Evolutionary conservation across 2,888 invertebrate species (phyloP), one percentile per base, ranked within the genome.

Genomic region (Chymomyza fuscimana): DNA sequence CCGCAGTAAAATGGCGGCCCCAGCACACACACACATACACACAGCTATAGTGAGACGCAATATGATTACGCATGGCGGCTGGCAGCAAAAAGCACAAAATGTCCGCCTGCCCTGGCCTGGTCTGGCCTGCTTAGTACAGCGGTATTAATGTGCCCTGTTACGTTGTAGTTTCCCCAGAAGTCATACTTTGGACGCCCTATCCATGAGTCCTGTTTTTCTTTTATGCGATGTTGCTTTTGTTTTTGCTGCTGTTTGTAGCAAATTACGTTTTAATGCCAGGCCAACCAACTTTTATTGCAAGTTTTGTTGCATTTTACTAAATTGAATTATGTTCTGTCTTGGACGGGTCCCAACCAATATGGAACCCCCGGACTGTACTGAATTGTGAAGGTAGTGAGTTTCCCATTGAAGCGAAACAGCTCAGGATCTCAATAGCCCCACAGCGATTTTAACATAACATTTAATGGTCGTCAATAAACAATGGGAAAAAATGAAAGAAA

Each of bases 291-390:
- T 87, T 73, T 83, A 84, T 80, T 82, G 79, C 82, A 78, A 78
- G 72, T 77, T 82, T 86, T 83, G 81, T 75, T 86, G 87, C 82
- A 82, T 82, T 77, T 78, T 63, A 61, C 76, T 75, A 81, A 85
- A 85, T 87, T 87, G 77, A 86, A 86, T 80, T 78, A 82, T 75
- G 76, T 70, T 69, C 77, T 6, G 54, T n/a, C 16, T 22, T 54
- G 54, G 54, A 51, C 58, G 68, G 70, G 22, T 16, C 22, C 63
- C 36, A 7, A 25, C 9, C 25, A 32, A 50, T 1, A 32, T 1
- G 32, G 7, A 32, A 32, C 32, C 32, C 32, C n/a, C 50, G 62
- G 25, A 56, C 54, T 15, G 61, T n/a, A 25, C 50, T 36, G 56
- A 7, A 32, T 32, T 56, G 22, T 62, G 15, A 12, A 36, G 56